Base-by-base conservation (phyloP, 2,797 vertebrate genomes). In the Cryptoblepharus egeriae region DNA sequence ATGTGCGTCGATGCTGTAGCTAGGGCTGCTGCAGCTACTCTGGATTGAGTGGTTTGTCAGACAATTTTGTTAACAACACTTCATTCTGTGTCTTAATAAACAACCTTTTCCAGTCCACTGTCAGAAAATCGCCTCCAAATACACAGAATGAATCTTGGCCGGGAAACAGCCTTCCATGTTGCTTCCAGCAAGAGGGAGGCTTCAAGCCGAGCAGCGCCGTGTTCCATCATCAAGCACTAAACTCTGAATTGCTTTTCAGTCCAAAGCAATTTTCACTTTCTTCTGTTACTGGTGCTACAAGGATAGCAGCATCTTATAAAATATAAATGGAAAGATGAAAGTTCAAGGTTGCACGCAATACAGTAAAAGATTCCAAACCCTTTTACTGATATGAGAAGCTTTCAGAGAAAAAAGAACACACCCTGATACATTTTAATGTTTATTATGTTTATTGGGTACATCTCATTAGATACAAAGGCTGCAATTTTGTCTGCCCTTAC, bases 121-220 rank as follows among this genome's bases (percentile, higher is more conserved):
- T 57, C 42, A 0, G 0, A 26, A 71, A 61, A 30, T 55, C 58
- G n/a, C 39, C 8, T 67, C 30, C 49, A 37, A 49, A 75, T 37
- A 28, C 69, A 52, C 61, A 30, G 63, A 84, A 79, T 61, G 30
- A 80, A 39, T 61, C 55, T 61, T 82, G 75, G 5, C 42, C 79
- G 73, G 28, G 28, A 79, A 71, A 81, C 22, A 18, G 12, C 18
- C 13, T 78, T 12, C 24, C 52, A 45, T 0, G 2, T 12, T 32
- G 9, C 18, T 7, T 42, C 0, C 26, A 3, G 22, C 0, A 55
- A 85, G 28, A 64, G 5, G 35, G 0, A 0, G 61, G 15, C 2
- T 35, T 63, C 37, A 4, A 3, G 22, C 28, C 35, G 49, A 83
- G 7, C 45, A 28, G 39, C 61, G 13, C 12, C 22, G 6, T 0